Evolutionary conservation across 2,113 vertebrate genomes (phyloP).

Genomic region (Ptilonorhynchus violaceus): DNA sequence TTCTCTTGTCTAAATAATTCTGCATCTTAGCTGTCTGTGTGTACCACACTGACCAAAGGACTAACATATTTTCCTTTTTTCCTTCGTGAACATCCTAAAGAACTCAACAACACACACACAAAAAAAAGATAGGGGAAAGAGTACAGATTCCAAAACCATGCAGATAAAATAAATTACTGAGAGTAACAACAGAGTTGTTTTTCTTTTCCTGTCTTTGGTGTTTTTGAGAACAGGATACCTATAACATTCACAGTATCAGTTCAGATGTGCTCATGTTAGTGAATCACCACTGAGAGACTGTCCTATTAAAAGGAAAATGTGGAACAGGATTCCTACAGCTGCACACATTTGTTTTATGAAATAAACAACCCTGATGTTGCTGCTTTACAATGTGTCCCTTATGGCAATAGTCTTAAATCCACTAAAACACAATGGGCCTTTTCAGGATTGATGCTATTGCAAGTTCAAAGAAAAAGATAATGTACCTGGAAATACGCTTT

Average conservation of each 20-base stretch:
- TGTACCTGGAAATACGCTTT: background rate
- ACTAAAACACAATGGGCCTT: background rate
- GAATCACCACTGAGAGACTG: rapidly evolving
- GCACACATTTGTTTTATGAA: background rate
- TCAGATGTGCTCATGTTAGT: background rate
- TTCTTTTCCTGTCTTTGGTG: background rate
- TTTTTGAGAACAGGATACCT: background rate
- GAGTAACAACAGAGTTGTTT: background rate
- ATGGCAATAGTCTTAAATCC: background rate
- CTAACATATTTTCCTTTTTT: background rate
- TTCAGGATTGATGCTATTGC: background rate
- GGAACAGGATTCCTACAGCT: background rate
- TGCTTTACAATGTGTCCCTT: background rate
- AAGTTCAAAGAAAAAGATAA: background rate
- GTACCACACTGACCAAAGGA: background rate
- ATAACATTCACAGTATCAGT: background rate
- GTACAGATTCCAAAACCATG: background rate
- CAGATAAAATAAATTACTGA: background rate
- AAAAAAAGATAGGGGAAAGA: background rate
- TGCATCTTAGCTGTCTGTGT: background rate
- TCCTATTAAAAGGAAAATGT: background rate
- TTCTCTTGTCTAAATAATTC: background rate
- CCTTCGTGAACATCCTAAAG: background rate
- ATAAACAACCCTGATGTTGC: background rate
- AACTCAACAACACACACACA: background rate